Conservation (phyloP, 1,140 invertebrate genomes). For the Sitobion miscanthi region DNA sequence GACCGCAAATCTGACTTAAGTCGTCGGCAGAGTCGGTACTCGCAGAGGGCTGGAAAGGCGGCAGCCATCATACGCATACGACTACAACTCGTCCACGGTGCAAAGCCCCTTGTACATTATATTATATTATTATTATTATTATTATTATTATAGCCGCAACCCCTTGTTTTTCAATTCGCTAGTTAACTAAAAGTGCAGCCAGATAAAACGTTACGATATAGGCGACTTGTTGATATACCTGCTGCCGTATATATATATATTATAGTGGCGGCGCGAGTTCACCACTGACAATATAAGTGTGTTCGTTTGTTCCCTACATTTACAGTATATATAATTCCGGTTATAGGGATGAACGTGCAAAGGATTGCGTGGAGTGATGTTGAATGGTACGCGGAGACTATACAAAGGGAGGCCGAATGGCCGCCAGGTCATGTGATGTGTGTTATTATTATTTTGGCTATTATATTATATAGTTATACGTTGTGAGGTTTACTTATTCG, state of each 20-base stretch:
- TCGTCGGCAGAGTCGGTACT: not conserved
- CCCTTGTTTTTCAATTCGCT: constrained; percentile 50
- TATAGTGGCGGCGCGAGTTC: not conserved
- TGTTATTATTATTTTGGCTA: not conserved
- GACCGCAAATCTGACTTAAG: not conserved
- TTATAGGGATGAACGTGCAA: not conserved
- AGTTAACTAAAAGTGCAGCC: constrained; percentile 47
- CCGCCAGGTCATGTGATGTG: not conserved
- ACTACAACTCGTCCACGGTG: not conserved
- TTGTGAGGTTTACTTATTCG: not conserved
- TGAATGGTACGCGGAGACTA: not conserved
- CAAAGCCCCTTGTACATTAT: not conserved
- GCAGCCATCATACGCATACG: not conserved
- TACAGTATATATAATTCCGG: not conserved
- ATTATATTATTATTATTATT: not conserved
- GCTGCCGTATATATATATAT: not conserved
- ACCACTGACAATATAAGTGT: not conserved
- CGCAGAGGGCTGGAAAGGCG: not conserved
- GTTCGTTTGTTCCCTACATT: not conserved
- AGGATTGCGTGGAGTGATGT: not conserved
- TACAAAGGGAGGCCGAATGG: not conserved
- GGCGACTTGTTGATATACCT: constrained; percentile 53
- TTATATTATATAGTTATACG: not conserved
- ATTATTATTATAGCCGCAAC: not conserved
- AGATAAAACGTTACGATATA: constrained; percentile 53